Base-by-base conservation (phyloP, 2,113 vertebrate genomes). In the Datnioides undecimradiatus region DNA sequence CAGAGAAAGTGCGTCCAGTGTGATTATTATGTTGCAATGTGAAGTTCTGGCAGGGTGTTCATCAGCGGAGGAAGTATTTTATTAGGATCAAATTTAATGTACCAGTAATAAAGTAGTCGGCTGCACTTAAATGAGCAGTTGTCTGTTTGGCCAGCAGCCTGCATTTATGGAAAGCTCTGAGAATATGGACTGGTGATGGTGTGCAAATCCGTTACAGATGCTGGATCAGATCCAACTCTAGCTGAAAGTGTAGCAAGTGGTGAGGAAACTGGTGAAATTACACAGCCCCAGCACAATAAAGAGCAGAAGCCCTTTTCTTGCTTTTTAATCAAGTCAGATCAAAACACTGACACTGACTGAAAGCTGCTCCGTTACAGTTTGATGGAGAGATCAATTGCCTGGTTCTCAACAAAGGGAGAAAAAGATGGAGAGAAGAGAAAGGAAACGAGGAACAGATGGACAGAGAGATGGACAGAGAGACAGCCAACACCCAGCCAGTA, bases 321-420 rank as follows among this genome's bases (percentile, higher is more conserved):
- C 41, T 66, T 63, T 79, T 41, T 66, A 65, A 71, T 84, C 34
- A 57, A 69, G 55, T 54, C n/a, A 45, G 46, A 79, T 60, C 51
- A 62, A 87, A 84, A 67, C 6, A 55, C 27, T 19, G 55, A 76
- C 49, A 54, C 16, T 7, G 13, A 29, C 9, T 79, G 74, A 80
- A 74, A 63, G 59, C 27, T n/a, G 59, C 19, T 80, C n/a, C 8
- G 71, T 67, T 57, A 9, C n/a, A 27, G 29, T 54, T 33, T 79
- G 78, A 82, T 74, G 16, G 16, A 73, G 54, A 75, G 63, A 85
- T 82, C 84, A 83, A 67, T 51, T 36, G 65, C 21, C 55, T 59
- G 45, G 45, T 62, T 73, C 38, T 73, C 41, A 76, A 49, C 38
- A 76, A 69, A 57, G 49, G 43, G 36, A 73, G 14, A 51, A 66